phyloP scores from a whole-genome alignment of 2,888 invertebrate species.

The Idaea dimidiata region DNA sequence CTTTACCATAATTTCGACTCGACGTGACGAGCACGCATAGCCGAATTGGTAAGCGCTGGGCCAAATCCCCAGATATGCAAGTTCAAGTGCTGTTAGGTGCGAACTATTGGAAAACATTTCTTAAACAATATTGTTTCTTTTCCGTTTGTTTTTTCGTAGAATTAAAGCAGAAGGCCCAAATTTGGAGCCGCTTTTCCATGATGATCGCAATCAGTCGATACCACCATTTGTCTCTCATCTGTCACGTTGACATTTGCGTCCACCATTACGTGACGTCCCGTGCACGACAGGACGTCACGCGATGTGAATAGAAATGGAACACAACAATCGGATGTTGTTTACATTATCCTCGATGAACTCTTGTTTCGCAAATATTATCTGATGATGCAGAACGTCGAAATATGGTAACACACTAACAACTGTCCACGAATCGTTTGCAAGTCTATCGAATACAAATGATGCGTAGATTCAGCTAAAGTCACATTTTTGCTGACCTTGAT shows the following conservation, averaged over 20 bases:
- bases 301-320: conserved; percentile 5
- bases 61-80: too few relatives aligned
- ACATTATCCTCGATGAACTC: neutral
- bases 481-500: too few relatives aligned
- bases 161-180: too few relatives aligned
- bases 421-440: neutral
- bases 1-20: too few relatives aligned
- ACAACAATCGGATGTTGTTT: conserved; percentile 6
- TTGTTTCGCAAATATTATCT: conserved; percentile 13
- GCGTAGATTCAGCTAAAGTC: too few relatives aligned
- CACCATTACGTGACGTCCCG: neutral
- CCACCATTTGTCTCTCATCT: conserved; percentile 13
- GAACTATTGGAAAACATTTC: too few relatives aligned
- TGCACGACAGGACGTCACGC: neutral
- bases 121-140: too few relatives aligned
- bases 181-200: neutral
- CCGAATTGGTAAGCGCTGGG: too few relatives aligned
- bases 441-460: too few relatives aligned
- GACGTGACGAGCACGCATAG: too few relatives aligned
- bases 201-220: neutral
- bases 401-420: neutral
- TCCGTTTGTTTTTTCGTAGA: too few relatives aligned
- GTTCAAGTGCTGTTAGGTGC: too few relatives aligned
- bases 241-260: conserved; percentile 7
- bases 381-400: conserved; percentile 12